These are phyloP conservation scores for Venturia canescens DNA, from an alignment of 1,140 invertebrate genomes.

Conservation along the genomic window DNA sequence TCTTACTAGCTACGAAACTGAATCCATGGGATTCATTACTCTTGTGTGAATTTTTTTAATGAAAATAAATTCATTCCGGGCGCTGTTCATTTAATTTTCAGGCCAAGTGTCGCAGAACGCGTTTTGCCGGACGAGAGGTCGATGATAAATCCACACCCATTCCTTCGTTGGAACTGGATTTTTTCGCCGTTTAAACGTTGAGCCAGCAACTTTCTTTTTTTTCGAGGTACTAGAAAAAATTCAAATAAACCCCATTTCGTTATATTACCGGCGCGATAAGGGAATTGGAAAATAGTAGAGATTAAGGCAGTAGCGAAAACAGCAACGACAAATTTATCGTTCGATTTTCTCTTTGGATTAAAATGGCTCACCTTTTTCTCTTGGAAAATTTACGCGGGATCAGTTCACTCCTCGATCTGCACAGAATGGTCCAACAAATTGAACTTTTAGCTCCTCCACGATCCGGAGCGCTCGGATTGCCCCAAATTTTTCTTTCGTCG, in stretches of 20 bases:
- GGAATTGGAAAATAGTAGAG: too few species aligned
- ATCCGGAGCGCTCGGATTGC: neutral
- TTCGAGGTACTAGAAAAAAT: neutral
- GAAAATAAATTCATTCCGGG: neutral
- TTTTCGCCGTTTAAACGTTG: neutral
- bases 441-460: neutral
- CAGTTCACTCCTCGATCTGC: too few species aligned
- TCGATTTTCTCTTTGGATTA: neutral
- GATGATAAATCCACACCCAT: slow-evolving; percentile 1
- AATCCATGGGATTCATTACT: too few species aligned
- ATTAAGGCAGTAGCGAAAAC: neutral
- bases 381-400: neutral
- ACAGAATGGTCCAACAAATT: neutral
- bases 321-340: neutral
- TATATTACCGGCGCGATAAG: neutral
- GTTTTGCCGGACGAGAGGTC: neutral
- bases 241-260: neutral
- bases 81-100: neutral
- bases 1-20: too few species aligned
- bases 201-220: neutral
- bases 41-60: too few species aligned
- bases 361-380: neutral
- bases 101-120: neutral
- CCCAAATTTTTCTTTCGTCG: neutral
- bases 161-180: neutral